Percentiles rank a stretch among this genome's conserved stretches.
These are phyloP conservation scores for Kryptolebias ocellatus DNA, from an alignment of 2,797 vertebrate species.

Conservation along the genomic window DNA sequence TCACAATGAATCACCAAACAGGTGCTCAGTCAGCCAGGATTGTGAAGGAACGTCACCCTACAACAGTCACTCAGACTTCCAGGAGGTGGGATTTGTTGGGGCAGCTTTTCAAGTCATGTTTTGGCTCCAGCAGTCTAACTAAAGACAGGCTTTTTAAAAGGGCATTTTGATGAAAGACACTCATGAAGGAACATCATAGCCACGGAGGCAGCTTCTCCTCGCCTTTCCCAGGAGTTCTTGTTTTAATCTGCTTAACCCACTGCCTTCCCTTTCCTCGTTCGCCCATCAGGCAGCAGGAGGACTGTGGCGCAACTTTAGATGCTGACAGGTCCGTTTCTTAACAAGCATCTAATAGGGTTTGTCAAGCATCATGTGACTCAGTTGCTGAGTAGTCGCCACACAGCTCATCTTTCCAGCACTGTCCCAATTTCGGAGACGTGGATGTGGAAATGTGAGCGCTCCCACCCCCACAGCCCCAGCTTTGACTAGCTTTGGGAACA, in stretches of 20 bases:
- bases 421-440: slow-evolving; percentile 37
- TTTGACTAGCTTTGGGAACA: slow-evolving; percentile 13
- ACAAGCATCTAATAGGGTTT: slow-evolving; percentile 52
- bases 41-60: slow-evolving; percentile 10
- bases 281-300: neutral
- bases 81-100: slow-evolving; percentile 16
- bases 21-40: slow-evolving; percentile 29
- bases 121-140: neutral
- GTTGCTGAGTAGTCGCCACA: slow-evolving; percentile 2
- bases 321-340: slow-evolving; percentile 48
- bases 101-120: slow-evolving; percentile 37
- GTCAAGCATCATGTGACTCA: slow-evolving; percentile 54
- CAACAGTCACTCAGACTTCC: slow-evolving; percentile 10
- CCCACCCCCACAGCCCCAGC: neutral
- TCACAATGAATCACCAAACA: slow-evolving; percentile 48
- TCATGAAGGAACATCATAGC: slow-evolving; percentile 6
- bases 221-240: slow-evolving; percentile 1
- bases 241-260: slow-evolving; percentile 24
- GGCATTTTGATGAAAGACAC: slow-evolving; percentile 20
- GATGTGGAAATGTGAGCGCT: slow-evolving; percentile 17
- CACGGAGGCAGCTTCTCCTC: neutral
- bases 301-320: slow-evolving; percentile 11
- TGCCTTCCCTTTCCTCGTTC: slow-evolving; percentile 1
- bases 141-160: slow-evolving; percentile 17
- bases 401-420: slow-evolving; percentile 6